Evolutionary conservation across 2,797 vertebrate genomes (phyloP).

Genomic region (Glyptemys insculpta): DNA sequence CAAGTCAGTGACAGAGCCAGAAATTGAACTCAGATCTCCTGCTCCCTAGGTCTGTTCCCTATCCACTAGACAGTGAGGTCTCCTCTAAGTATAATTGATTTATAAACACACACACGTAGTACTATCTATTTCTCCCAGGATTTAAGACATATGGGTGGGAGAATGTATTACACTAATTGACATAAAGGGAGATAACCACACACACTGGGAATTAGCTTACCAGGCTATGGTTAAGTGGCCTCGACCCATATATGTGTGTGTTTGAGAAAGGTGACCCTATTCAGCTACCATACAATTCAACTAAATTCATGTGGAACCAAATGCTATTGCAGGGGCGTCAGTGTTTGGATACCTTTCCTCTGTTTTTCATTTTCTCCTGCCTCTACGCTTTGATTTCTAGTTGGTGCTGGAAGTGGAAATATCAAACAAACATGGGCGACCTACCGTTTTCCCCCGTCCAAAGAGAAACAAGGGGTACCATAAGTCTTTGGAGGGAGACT

Average conservation of each 20-base stretch:
- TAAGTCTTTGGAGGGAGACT: neutral
- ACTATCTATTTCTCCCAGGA: neutral
- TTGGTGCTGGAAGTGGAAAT: neutral
- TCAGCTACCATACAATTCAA: neutral
- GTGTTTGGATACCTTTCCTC: neutral
- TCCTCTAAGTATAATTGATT: neutral
- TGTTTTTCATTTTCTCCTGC: constrained; percentile 1
- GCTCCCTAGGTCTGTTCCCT: neutral
- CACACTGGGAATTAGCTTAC: neutral
- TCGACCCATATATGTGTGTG: neutral
- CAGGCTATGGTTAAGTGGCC: neutral
- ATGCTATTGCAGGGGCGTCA: neutral
- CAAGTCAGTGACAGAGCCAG: neutral
- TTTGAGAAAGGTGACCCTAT: neutral
- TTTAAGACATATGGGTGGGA: neutral
- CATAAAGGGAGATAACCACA: neutral
- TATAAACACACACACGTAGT: neutral
- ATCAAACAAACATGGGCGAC: constrained; percentile 21
- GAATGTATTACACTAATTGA: neutral
- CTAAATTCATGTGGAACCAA: neutral
- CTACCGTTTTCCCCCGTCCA: neutral
- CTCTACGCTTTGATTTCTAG: neutral
- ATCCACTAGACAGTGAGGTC: neutral
- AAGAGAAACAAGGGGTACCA: constrained; percentile 14
- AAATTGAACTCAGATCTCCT: neutral